These are phyloP conservation scores for Proteles cristata DNA, from an alignment of 2,113 vertebrate species.

Conservation along the genomic window DNA sequence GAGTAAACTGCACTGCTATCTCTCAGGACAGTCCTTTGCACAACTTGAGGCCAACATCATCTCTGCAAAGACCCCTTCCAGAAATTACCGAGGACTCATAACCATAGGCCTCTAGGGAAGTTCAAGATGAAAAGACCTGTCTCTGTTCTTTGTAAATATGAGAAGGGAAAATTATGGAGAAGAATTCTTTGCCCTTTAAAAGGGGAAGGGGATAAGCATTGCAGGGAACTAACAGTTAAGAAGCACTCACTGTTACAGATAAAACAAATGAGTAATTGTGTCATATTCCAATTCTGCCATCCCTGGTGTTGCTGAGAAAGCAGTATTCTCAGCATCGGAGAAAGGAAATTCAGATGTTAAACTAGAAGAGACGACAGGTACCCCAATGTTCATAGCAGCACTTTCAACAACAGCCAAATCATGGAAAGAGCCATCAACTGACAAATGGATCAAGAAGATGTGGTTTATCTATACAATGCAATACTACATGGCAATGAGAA, in stretches of 20 bases:
- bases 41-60: background rate
- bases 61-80: background rate
- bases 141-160: conserved; percentile 33
- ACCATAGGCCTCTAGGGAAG: background rate
- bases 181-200: background rate
- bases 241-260: background rate
- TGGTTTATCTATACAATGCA: too few species aligned
- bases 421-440: too few species aligned
- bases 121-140: conserved; percentile 1
- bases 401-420: too few species aligned
- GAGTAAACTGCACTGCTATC: background rate
- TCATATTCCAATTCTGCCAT: background rate
- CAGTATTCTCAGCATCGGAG: background rate
- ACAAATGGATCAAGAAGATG: too few species aligned
- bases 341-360: background rate
- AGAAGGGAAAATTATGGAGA: conserved; percentile 38
- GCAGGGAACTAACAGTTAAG: background rate
- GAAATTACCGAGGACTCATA: conserved; percentile 25
- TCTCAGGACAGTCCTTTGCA: background rate
- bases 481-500: too few species aligned
- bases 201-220: background rate
- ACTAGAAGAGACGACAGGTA: background rate
- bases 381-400: too few species aligned
- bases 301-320: background rate
- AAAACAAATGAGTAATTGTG: conserved; percentile 12